phyloP scores from a whole-genome alignment of 2,113 vertebrate species.

The Neomonachus schauinslandi region DNA sequence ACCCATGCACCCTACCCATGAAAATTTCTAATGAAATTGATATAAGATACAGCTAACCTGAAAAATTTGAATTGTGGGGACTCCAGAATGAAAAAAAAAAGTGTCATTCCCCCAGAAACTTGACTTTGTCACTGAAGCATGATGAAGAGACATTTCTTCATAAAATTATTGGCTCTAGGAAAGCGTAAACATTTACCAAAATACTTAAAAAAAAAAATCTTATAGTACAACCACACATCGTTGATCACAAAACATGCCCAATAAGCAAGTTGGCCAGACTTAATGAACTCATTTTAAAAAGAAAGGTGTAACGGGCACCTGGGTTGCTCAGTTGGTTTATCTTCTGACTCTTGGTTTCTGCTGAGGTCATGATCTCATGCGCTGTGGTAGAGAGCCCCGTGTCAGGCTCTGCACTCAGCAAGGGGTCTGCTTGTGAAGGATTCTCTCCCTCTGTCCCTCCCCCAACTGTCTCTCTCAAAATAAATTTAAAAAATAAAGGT shows the following conservation, averaged over 20 bases:
- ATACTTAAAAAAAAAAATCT: background rate
- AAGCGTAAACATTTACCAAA: background rate
- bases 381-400: background rate
- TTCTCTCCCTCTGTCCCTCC: background rate
- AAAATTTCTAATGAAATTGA: background rate
- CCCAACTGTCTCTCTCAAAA: background rate
- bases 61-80: background rate
- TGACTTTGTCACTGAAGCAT: background rate
- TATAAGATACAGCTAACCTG: background rate
- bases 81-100: background rate
- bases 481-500: background rate
- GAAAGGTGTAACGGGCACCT: background rate
- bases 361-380: background rate
- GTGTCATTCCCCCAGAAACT: background rate
- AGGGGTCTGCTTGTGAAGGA: background rate
- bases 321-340: background rate
- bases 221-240: background rate
- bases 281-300: background rate
- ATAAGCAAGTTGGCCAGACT: background rate
- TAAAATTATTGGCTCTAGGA: background rate
- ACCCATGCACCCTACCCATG: no score
- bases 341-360: background rate
- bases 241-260: background rate
- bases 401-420: background rate
- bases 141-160: background rate